Percentiles rank a stretch among this genome's conserved stretches.
phyloP scores from a whole-genome alignment of 2,113 vertebrate genomes.

The Sclerurus mexicanus region DNA sequence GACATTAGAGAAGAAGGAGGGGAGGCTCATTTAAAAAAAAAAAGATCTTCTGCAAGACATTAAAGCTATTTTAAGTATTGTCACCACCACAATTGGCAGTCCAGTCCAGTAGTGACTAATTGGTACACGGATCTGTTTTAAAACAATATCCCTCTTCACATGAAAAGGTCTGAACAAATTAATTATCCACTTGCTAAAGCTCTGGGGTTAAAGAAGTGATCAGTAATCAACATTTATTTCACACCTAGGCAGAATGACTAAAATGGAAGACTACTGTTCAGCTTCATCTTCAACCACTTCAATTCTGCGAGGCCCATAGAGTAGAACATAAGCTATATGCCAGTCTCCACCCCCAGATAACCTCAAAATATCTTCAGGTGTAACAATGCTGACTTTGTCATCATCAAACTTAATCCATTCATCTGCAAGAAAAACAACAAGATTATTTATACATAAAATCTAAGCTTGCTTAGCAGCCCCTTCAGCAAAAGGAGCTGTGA shows the following conservation, averaged over 20 bases:
- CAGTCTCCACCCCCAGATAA: constrained; percentile 97
- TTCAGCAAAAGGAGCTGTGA: neutral
- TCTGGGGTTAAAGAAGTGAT: constrained; percentile 72
- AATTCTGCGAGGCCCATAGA: constrained; percentile 93
- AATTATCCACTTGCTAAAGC: constrained; percentile 63
- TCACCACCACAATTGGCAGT: constrained; percentile 10
- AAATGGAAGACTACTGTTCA: constrained; percentile 80
- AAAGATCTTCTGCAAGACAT: constrained; percentile 35
- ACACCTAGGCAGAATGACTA: constrained; percentile 90
- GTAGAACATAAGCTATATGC: constrained; percentile 98
- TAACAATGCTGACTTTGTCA: constrained; percentile 96
- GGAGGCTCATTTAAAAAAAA: constrained; percentile 16
- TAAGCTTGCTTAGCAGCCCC: neutral
- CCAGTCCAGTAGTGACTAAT: constrained; percentile 11
- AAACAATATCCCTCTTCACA: constrained; percentile 40
- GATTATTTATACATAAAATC: neutral
- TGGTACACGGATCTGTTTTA: constrained; percentile 32
- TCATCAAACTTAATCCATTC: constrained; percentile 99
- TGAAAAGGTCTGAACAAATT: constrained; percentile 58
- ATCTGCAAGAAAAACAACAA: constrained; percentile 75
- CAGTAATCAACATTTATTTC: constrained; percentile 89
- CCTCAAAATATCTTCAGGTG: constrained; percentile 94
- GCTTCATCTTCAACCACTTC: constrained; percentile 84
- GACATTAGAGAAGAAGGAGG: neutral
- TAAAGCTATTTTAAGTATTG: constrained; percentile 53